Conservation (phyloP, 30 jellyfish, hydroid and myxozoan genomes). For the Pelagia noctiluca region DNA sequence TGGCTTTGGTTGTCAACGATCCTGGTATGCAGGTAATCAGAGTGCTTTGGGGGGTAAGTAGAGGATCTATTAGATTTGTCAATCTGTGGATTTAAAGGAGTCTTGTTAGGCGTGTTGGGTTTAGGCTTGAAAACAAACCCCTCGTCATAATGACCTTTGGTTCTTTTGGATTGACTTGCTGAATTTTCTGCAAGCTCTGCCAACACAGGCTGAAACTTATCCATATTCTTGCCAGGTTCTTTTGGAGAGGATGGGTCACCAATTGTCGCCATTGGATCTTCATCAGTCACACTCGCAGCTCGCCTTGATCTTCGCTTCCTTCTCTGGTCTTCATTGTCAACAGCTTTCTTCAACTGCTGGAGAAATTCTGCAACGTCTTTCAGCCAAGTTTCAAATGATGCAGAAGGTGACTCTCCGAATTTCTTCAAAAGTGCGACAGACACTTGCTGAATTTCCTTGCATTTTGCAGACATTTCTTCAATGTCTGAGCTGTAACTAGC, state of each 20-base stretch:
- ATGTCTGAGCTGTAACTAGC: constrained; percentile 36
- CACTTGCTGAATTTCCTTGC: constrained; percentile 55
- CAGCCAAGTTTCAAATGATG: constrained; percentile 81
- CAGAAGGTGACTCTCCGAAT: constrained; percentile 80
- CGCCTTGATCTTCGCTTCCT: constrained; percentile 65
- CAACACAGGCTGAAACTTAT: constrained; percentile 25
- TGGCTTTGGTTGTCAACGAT: too few relatives aligned
- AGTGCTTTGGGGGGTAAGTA: background rate
- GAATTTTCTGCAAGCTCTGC: constrained; percentile 45
- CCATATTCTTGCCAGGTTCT: background rate
- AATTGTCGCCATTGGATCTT: constrained; percentile 4
- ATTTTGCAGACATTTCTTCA: constrained; percentile 42
- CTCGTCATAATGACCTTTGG: background rate
- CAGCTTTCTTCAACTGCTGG: constrained; percentile 81
- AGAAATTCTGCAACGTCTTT: constrained; percentile 79
- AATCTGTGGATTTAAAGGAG: background rate
- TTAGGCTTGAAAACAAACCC: background rate
- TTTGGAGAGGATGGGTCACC: background rate
- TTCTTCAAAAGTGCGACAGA: constrained; percentile 55
- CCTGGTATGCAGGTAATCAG: too few relatives aligned
- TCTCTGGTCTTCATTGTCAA: constrained; percentile 62
- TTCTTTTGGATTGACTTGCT: background rate
- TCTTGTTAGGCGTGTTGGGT: background rate
- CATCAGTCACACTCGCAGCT: constrained; percentile 52
- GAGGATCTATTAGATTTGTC: background rate